Conservation (phyloP, 2,113 vertebrate species). For the Alethe diademata region DNA sequence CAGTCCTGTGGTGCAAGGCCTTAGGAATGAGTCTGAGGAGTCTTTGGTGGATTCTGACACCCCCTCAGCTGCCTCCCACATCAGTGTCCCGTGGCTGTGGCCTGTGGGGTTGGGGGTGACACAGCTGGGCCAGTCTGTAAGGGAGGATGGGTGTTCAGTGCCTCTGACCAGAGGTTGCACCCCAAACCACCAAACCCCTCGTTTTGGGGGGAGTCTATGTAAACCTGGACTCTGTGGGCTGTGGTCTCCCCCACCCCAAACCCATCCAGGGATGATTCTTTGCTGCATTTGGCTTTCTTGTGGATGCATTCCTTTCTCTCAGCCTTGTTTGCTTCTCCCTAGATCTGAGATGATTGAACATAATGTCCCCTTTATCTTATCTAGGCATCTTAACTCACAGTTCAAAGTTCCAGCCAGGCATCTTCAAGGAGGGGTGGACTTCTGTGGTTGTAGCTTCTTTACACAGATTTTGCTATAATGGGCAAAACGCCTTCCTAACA, state of each 20-base stretch:
- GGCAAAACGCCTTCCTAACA: neutral
- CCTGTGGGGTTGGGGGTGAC: neutral
- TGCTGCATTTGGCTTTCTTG: neutral
- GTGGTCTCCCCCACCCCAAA: neutral
- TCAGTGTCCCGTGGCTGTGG: neutral
- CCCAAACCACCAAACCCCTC: accelerated
- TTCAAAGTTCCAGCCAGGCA: neutral
- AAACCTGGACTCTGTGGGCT: neutral
- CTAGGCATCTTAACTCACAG: neutral
- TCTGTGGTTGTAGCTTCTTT: neutral
- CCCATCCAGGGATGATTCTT: neutral
- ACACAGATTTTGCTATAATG: neutral
- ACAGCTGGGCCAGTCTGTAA: neutral
- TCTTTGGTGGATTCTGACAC: neutral
- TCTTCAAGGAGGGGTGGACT: neutral
- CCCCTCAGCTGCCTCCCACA: neutral
- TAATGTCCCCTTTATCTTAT: neutral
- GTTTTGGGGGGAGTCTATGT: neutral
- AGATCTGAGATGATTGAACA: neutral
- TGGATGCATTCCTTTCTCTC: neutral
- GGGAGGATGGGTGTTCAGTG: neutral
- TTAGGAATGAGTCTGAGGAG: neutral
- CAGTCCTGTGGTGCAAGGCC: neutral
- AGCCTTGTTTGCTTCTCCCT: neutral
- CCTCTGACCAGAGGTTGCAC: neutral